These are phyloP conservation scores for Melitaea cinxia DNA, from an alignment of 1,140 invertebrate species.

Conservation along the genomic window DNA sequence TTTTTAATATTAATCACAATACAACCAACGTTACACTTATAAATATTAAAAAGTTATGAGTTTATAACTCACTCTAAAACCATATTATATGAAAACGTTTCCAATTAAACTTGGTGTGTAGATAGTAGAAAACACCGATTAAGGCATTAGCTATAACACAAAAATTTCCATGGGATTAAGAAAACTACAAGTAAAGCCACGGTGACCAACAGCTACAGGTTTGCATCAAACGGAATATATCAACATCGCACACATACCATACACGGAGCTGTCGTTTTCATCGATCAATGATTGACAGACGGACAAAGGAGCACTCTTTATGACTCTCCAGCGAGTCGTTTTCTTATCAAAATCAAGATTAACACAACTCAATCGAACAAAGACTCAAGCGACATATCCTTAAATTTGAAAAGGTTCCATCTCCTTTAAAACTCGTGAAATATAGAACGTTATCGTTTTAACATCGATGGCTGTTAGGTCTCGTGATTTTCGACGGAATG, in stretches of 20 bases:
- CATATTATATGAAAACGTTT: too few species aligned
- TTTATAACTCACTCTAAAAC: too few species aligned
- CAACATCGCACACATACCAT: slow-evolving; percentile 12
- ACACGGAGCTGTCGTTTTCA: slow-evolving; percentile 37
- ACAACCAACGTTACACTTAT: too few species aligned
- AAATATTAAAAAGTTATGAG: too few species aligned
- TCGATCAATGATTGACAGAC: slow-evolving; percentile 53
- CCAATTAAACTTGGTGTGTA: too few species aligned
- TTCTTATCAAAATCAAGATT: slow-evolving; percentile 52
- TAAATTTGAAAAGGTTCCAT: slow-evolving; percentile 36
- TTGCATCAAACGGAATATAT: neutral
- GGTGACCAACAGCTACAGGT: neutral
- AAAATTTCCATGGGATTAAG: too few species aligned
- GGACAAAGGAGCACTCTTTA: slow-evolving; percentile 49
- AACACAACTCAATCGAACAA: slow-evolving; percentile 31
- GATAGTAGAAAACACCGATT: too few species aligned
- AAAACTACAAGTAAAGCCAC: neutral
- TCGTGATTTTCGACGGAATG: slow-evolving; percentile 8
- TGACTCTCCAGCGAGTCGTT: slow-evolving; percentile 43
- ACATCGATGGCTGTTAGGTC: slow-evolving; percentile 2
- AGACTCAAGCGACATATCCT: slow-evolving; percentile 29
- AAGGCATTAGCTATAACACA: too few species aligned
- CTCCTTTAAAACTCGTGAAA: neutral
- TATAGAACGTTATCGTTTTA: slow-evolving; percentile 31
- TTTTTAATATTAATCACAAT: too few species aligned